These are phyloP conservation scores for Amaurobius ferox DNA, from an alignment of 2,888 invertebrate species.

Conservation along the genomic window DNA sequence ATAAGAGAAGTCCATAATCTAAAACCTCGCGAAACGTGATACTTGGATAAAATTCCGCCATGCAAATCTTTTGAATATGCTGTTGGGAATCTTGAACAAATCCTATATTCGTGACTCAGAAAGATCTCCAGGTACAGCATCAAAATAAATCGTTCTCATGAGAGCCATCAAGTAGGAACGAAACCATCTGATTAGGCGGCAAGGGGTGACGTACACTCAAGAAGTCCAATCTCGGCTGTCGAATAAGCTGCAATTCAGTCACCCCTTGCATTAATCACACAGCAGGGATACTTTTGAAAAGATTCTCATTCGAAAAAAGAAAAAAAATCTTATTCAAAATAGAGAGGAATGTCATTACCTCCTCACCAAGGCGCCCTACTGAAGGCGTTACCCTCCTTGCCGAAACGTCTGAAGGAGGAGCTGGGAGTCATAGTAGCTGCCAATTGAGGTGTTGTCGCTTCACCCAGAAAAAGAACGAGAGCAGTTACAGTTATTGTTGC, in stretches of 20 bases:
- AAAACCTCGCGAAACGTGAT: no score
- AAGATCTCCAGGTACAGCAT: no score
- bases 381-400: slow-evolving; percentile 42
- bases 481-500: background rate
- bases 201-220: background rate
- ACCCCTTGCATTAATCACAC: slow-evolving; percentile 49
- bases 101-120: no score
- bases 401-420: background rate
- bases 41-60: no score
- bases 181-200: background rate
- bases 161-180: background rate
- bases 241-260: background rate
- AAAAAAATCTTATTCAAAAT: slow-evolving; percentile 9
- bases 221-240: background rate
- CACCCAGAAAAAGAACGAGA: background rate
- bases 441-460: slow-evolving; percentile 4
- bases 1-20: no score
- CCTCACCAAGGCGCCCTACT: slow-evolving; percentile 19
- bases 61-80: no score
- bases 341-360: slow-evolving; percentile 54
- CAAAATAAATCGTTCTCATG: no score
- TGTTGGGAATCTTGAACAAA: no score
- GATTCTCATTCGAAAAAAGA: background rate
- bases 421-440: slow-evolving; percentile 2
- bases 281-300: slow-evolving; percentile 13